Percentiles rank a stretch among this genome's conserved stretches.
Evolutionary conservation across 2,113 vertebrate species (phyloP).

Genomic region (Thryonomys swinderianus): DNA sequence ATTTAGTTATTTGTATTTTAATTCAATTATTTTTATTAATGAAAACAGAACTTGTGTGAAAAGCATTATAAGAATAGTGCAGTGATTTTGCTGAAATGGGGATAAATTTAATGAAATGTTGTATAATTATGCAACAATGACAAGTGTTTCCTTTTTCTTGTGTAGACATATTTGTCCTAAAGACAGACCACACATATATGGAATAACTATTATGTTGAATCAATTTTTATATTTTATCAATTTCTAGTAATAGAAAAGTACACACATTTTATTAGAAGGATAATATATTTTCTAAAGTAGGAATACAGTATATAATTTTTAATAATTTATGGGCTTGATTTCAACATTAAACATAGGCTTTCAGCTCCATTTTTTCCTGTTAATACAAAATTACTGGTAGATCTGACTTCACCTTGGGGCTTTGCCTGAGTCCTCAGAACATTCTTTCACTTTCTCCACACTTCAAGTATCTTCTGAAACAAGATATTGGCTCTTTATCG

Average conservation of each 20-base stretch:
- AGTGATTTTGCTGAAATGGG: not conserved
- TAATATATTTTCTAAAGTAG: not conserved
- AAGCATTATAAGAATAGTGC: not conserved
- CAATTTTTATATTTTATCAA: not conserved
- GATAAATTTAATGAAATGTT: slow-evolving; percentile 5
- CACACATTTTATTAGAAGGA: not conserved
- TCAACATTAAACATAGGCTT: not conserved
- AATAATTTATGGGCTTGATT: not conserved
- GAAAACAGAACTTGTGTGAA: not conserved
- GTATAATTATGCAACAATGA: not conserved
- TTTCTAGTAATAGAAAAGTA: not conserved
- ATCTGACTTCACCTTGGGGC: not conserved
- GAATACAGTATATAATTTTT: not conserved
- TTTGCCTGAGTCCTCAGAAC: not conserved
- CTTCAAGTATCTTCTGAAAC: not conserved
- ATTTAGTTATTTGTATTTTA: not conserved
- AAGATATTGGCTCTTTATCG: not conserved
- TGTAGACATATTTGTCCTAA: not conserved
- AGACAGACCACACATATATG: not conserved
- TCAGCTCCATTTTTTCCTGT: not conserved
- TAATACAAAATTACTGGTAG: not conserved
- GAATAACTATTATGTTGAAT: not conserved
- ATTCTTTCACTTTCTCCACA: not conserved
- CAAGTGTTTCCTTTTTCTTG: not conserved
- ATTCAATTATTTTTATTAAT: not conserved